Percentiles rank a stretch among this genome's conserved stretches.
phyloP scores from a whole-genome alignment of 2,797 vertebrate genomes.

The Labroides dimidiatus region DNA sequence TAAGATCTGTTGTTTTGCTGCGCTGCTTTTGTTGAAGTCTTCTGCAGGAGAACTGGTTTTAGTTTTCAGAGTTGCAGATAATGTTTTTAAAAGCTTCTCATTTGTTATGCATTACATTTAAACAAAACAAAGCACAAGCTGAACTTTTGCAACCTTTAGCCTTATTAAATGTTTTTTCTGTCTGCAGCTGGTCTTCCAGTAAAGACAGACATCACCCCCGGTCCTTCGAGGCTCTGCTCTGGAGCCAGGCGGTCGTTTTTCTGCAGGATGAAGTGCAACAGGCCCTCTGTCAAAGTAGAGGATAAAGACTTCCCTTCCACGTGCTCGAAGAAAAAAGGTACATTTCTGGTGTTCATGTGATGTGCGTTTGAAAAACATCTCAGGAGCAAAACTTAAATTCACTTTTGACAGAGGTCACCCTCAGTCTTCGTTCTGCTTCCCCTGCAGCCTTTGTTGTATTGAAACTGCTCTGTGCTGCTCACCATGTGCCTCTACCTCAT shows the following conservation, averaged over 20 bases:
- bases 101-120: background rate
- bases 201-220: constrained; percentile 97
- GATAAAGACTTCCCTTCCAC: constrained; percentile 98
- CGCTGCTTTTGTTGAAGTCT: background rate
- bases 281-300: constrained; percentile 96
- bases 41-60: background rate
- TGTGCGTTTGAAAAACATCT: no score
- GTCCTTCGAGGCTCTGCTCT: constrained; percentile 95
- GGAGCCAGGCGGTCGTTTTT: constrained; percentile 97
- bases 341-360: background rate
- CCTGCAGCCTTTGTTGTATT: no score
- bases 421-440: background rate
- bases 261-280: constrained; percentile 99
- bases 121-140: background rate
- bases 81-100: background rate
- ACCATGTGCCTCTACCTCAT: no score
- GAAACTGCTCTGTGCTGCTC: no score
- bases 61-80: no score
- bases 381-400: background rate
- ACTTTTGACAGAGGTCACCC: background rate
- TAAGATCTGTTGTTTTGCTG: background rate
- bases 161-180: background rate
- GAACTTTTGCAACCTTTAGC: background rate
- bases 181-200: constrained; percentile 94
- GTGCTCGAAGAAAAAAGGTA: constrained; percentile 99